A percentile compares a stretch with the other conserved stretches of the same genome.
phyloP scores from a whole-genome alignment of 2,888 invertebrate genomes.

The Pollenia griseotomentosa region DNA sequence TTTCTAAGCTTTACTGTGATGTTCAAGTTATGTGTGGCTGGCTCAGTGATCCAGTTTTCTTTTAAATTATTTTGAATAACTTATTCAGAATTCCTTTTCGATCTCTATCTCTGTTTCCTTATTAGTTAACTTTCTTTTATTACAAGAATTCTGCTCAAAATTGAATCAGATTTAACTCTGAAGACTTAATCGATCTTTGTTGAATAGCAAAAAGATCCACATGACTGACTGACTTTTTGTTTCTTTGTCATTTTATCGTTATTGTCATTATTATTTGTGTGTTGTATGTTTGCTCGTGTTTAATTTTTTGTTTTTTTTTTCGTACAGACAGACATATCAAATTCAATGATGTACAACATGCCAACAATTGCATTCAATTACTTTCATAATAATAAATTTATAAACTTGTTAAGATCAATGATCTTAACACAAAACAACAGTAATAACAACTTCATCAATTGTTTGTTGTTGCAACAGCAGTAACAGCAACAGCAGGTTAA shows the following conservation, averaged over 20 bases:
- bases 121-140: conserved; percentile 13
- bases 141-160: conserved; percentile 22
- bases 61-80: conserved; percentile 1
- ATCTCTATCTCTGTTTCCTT: neutral
- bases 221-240: conserved; percentile 19
- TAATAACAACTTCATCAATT: conserved; percentile 70
- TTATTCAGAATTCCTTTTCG: neutral
- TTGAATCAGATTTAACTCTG: conserved; percentile 39
- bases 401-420: conserved; percentile 73
- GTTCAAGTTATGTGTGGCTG: neutral
- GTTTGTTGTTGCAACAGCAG: conserved; percentile 45
- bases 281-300: neutral
- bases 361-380: conserved; percentile 71
- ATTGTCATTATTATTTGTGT: conserved; percentile 36
- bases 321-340: conserved; percentile 42
- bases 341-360: conserved; percentile 63
- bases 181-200: conserved; percentile 49
- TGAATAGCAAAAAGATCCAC: neutral
- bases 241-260: conserved; percentile 32
- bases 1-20: no score
- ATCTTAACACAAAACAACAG: conserved; percentile 72
- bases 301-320: neutral
- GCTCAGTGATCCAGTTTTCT: neutral
- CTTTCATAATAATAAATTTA: conserved; percentile 73
- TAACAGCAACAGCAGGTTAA: conserved; percentile 53